Percentiles rank a stretch among this genome's conserved stretches.
Evolutionary conservation across 2,888 invertebrate genomes (phyloP).

Genomic region (Belgica antarctica): DNA sequence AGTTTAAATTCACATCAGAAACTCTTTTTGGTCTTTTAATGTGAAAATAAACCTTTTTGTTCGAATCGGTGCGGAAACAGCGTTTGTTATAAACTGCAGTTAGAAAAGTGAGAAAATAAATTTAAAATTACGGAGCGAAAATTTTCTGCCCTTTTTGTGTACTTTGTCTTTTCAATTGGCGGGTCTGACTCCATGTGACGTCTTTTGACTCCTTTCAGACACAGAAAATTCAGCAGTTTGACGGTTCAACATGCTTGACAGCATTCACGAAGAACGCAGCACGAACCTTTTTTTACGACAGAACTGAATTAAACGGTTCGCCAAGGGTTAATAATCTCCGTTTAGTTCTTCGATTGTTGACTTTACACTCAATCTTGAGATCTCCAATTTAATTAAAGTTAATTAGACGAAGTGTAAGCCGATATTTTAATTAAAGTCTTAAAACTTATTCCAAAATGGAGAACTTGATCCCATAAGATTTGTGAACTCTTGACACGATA

Average conservation of each 20-base stretch:
- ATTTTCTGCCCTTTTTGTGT: too few relatives aligned
- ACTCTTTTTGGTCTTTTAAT: too few relatives aligned
- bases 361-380: neutral
- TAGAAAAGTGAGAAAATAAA: neutral
- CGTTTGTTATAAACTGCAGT: neutral
- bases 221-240: neutral
- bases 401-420: conserved; percentile 15
- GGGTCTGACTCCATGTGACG: too few relatives aligned
- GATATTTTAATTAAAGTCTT: conserved; percentile 21
- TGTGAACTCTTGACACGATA: neutral
- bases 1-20: conserved; percentile 9
- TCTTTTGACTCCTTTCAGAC: neutral
- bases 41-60: neutral
- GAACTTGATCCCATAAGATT: neutral
- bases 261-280: neutral
- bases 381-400: conserved; percentile 17
- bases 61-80: neutral
- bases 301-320: neutral
- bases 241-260: too few relatives aligned
- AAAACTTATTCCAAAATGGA: too few relatives aligned
- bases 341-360: neutral
- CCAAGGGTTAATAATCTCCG: neutral
- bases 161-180: too few relatives aligned
- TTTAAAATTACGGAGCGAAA: neutral
- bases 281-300: neutral